phyloP scores from a whole-genome alignment of 2,797 vertebrate species.

The Cyprinella venusta region DNA sequence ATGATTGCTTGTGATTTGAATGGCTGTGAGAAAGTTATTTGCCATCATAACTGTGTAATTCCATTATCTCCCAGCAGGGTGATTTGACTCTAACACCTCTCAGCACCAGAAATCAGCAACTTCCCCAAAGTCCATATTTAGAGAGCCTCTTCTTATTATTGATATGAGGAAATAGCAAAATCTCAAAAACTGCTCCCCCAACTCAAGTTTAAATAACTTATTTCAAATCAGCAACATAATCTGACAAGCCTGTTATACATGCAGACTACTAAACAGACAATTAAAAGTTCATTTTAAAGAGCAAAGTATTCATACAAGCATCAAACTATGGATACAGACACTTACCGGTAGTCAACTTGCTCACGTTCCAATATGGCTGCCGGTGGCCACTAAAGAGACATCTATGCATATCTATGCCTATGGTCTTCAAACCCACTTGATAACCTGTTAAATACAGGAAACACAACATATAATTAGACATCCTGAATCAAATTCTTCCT shows the following conservation, averaged over 20 bases:
- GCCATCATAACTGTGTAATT: background rate
- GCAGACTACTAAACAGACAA: background rate
- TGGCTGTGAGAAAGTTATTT: background rate
- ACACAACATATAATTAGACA: no score
- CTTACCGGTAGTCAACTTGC: no score
- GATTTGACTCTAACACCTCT: background rate
- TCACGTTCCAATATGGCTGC: no score
- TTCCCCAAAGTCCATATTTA: background rate
- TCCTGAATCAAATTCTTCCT: no score
- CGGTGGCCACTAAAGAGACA: no score
- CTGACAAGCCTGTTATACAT: no score
- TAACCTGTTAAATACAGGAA: background rate
- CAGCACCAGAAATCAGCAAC: background rate
- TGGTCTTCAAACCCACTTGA: background rate
- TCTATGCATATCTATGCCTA: background rate
- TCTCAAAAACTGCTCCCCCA: background rate
- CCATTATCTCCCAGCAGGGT: background rate
- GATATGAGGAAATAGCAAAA: no score
- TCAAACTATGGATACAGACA: no score
- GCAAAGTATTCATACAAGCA: no score
- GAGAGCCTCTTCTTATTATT: background rate
- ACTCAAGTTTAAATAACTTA: background rate
- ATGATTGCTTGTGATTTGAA: background rate
- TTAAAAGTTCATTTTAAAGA: background rate
- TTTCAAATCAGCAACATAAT: background rate